Base-by-base conservation (phyloP, 2,113 vertebrate genomes). In the Haplochromis vanheusdeni region DNA sequence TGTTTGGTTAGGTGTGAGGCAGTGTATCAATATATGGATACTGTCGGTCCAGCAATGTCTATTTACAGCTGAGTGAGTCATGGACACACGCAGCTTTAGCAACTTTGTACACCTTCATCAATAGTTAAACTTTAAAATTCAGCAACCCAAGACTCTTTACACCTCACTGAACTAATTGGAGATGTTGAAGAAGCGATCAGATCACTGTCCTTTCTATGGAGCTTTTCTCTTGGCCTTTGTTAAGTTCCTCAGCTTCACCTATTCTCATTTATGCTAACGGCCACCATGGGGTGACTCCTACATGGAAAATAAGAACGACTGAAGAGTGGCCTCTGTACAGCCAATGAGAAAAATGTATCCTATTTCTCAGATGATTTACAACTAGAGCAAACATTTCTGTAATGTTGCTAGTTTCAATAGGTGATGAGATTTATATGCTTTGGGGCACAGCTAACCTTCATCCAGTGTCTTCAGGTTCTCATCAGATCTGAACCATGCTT, bases 61-160 rank as follows among this genome's bases (percentile, higher is more conserved):
- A 73, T 81, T 23, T 55, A 62, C 60, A 79, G 23, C 82, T 54
- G 21, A 54, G 17, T 26, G 70, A 58, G 37, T 84, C 68, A 33
- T 35, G 16, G 21, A 60, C 33, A 80, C n/a, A 75, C 81, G 17
- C 80, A 49, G 49, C 31, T 80, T 83, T 33, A 56, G 54, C 65
- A 68, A 52, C 55, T 87, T 37, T 77, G n/a, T 81, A 88, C 60
- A 81, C 3, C 47, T 85, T 79, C 49, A 47, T 68, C 55, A 23
- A 11, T 70, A n/a, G 19, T 23, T 79, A 26, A 52, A 31, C 13
- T 7, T 19, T 11, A 0, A 49, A 40, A 51, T 65, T 35, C 52
- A 81, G 33, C 6, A 12, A 88, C 21, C 16, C 9, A 17, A 13
- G 9, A 79, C 51, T 45, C 28, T 35, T 5, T n/a, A 51, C 35